phyloP scores from a whole-genome alignment of 2,113 vertebrate species.

The Bos taurus region ARS-UCD2.0 NC_037332.1:66031001-66031500 shows the following conservation, averaged over 20 bases:
- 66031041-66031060: slow-evolving; percentile 48
- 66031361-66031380: not conserved
- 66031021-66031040: slow-evolving; percentile 48
- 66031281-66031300: not conserved
- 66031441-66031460: not conserved
- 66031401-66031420: not conserved
- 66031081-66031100: slow-evolving; percentile 16
- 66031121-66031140: not conserved
- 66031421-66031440: not conserved
- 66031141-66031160: not conserved
- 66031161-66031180: not conserved
- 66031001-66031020: slow-evolving; percentile 66
- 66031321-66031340: not conserved
- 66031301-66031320: not conserved
- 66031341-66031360: slow-evolving; percentile 10
- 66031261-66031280: not conserved
- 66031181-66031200: not conserved
- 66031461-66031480: not conserved
- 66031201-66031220: not conserved
- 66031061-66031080: slow-evolving; percentile 54
- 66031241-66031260: not conserved
- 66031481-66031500: not conserved
- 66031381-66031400: not conserved
- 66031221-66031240: not conserved
- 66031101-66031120: not conserved